Evolutionary conservation across 1,140 invertebrate genomes (phyloP).

Genomic region (Chrysomallon squamiferum): DNA sequence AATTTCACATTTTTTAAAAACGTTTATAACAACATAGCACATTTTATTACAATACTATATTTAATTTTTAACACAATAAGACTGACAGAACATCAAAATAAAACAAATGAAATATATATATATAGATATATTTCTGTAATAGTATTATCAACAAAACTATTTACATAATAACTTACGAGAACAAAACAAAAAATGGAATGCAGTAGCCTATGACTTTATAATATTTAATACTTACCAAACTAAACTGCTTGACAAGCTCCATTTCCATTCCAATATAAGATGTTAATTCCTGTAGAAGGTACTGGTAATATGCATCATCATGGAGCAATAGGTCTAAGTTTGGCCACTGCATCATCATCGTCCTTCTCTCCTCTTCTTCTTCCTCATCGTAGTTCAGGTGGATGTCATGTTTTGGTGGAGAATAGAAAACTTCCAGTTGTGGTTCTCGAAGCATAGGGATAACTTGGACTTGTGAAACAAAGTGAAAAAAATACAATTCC

Average conservation of each 20-base stretch:
- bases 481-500: not conserved
- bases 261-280: constrained; percentile 51
- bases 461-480: constrained; percentile 49
- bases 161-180: too few relatives aligned
- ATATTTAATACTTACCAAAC: constrained; percentile 30
- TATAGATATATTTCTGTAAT: too few relatives aligned
- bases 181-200: too few relatives aligned
- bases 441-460: constrained; percentile 57
- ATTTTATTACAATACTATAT: too few relatives aligned
- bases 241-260: constrained; percentile 49
- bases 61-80: too few relatives aligned
- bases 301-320: constrained; percentile 57
- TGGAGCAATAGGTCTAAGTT: constrained; percentile 57
- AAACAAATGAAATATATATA: too few relatives aligned
- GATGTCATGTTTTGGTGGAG: constrained; percentile 55
- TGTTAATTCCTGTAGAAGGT: constrained; percentile 42
- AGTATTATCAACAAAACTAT: too few relatives aligned
- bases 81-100: too few relatives aligned
- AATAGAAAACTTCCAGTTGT: constrained; percentile 56
- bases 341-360: constrained; percentile 47
- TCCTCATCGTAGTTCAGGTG: constrained; percentile 58
- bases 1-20: constrained; percentile 6
- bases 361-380: constrained; percentile 41
- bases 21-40: too few relatives aligned
- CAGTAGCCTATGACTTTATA: too few relatives aligned